Evolutionary conservation across 1,140 invertebrate species (phyloP).

Genomic region (Laodelphax striatellus): DNA sequence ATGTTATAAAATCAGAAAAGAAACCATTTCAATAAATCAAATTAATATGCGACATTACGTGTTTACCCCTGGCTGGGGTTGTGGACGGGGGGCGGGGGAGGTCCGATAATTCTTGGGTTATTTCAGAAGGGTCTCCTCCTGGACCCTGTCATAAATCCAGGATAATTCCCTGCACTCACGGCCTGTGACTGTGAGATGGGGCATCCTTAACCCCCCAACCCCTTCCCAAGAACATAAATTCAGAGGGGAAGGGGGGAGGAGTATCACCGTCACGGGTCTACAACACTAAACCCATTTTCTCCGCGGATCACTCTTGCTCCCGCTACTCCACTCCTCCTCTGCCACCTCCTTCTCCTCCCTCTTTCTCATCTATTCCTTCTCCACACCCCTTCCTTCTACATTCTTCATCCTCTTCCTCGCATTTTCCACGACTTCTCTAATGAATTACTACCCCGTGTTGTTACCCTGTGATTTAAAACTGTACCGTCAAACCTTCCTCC

Average conservation of each 20-base stretch:
- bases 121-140: conserved; percentile 1
- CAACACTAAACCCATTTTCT: no score
- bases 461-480: neutral
- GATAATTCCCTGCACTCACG: conserved; percentile 3
- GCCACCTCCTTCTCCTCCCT: neutral
- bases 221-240: no score
- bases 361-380: neutral
- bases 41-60: conserved; percentile 9
- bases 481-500: neutral
- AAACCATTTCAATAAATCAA: conserved; percentile 3
- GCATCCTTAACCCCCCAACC: no score
- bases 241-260: no score
- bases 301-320: neutral
- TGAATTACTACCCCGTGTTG: neutral
- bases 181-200: neutral
- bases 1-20: conserved; percentile 9
- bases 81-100: neutral
- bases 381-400: neutral
- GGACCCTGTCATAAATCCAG: conserved; percentile 5
- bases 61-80: neutral
- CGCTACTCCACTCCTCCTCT: neutral
- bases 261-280: no score
- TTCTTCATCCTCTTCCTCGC: neutral
- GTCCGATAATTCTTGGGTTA: conserved; percentile 8
- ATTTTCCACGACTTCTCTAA: neutral